Evolutionary conservation across 37 sponge, comb jelly and placozoan species (phyloP), one percentile per base, ranked within the genome.

Genomic region (Chondrilla cf. caribensis): DNA sequence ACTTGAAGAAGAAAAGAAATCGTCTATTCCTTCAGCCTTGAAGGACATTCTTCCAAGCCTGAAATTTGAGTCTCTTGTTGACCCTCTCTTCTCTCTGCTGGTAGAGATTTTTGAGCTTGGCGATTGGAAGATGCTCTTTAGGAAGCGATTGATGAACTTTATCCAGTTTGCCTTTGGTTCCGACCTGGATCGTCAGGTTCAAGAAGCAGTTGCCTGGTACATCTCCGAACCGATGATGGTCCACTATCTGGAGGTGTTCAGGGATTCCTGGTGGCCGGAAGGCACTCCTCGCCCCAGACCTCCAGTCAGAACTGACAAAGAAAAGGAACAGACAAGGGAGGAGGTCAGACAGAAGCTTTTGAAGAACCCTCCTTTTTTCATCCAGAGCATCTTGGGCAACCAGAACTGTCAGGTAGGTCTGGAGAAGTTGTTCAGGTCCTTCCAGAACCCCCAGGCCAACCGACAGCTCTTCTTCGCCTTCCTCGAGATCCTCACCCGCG

Each of bases 21-120:
- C 21, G 44, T n/a, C 44, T 37, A 31, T 68, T 35, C 70, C 70
- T 3, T n/a, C 44, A 15, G 9, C 8, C 21, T 37, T 73, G 24
- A 73, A 21, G 44, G 76, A 73, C 31, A 32, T 73, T 40, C 76
- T 73, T 37, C 39, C 76, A 37, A 24, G 24, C 25, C n/a, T 39
- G 26, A 70, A 42, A 54, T 81, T 84, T 1, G 93, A 93, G 8
- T 73, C 88, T 8, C 80, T 94, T 9, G 80, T 87, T 8, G 97
- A 96, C 31, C 84, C 86, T 32, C 82, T 93, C 79, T 96, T 84
- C 58, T 55, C 60, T 40, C 86, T 96, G 19, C 29, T 93, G 0
- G 87, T 84, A 40, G 97, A 96, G 43, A 55, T 96, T 6, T 96
- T 96, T 89, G 94, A 96, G 65, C 90, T 96, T 29, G 87, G 91